A percentile compares a stretch with the other conserved stretches of the same genome.
phyloP scores from a whole-genome alignment of 1,140 invertebrate species.

The Sesamia nonagrioides region DNA sequence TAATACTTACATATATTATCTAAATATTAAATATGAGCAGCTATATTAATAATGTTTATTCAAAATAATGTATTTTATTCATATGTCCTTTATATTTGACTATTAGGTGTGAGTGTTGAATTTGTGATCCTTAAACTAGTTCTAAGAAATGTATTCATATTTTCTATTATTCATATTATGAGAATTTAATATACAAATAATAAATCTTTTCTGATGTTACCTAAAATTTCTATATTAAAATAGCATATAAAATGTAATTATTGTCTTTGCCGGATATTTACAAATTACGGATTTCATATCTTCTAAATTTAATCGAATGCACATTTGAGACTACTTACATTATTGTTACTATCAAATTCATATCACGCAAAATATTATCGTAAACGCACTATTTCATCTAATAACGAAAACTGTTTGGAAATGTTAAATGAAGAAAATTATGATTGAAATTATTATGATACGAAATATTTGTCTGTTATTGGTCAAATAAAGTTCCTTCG shows the following conservation, averaged over 20 bases:
- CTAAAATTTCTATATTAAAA: constrained; percentile 75
- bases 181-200: constrained; percentile 77
- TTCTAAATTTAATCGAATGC: constrained; percentile 71
- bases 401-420: constrained; percentile 58
- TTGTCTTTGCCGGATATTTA: constrained; percentile 74
- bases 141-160: constrained; percentile 85
- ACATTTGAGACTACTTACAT: constrained; percentile 71
- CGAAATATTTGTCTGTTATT: constrained; percentile 77
- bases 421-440: constrained; percentile 62
- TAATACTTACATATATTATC: neutral
- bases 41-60: constrained; percentile 45
- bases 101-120: constrained; percentile 67
- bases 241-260: constrained; percentile 58
- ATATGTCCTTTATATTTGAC: constrained; percentile 57
- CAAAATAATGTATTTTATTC: constrained; percentile 50
- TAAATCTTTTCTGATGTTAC: constrained; percentile 76
- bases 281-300: constrained; percentile 70
- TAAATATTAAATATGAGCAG: constrained; percentile 37
- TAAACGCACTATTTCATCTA: constrained; percentile 77
- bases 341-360: constrained; percentile 73
- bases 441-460: constrained; percentile 68
- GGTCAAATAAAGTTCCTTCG: constrained; percentile 86
- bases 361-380: constrained; percentile 71
- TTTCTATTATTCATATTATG: constrained; percentile 84
- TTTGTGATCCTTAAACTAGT: constrained; percentile 82